phyloP scores from a whole-genome alignment of 2,113 vertebrate genomes.

The Gallinago paraguaiae region DNA sequence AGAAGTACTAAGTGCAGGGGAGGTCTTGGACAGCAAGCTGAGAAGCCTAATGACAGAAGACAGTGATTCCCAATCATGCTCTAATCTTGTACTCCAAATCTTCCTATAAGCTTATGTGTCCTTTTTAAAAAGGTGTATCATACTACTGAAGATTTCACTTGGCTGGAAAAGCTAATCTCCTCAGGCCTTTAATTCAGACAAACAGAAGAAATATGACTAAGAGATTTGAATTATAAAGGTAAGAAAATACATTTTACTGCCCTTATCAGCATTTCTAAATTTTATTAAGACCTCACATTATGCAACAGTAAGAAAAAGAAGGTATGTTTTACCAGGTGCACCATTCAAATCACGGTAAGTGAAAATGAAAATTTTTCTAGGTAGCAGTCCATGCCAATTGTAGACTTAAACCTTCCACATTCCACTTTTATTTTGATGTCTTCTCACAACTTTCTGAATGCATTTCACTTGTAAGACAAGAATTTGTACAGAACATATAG shows the following conservation, averaged over 20 bases:
- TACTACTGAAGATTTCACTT: neutral
- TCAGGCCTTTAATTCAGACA: neutral
- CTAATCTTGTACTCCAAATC: neutral
- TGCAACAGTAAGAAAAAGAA: neutral
- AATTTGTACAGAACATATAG: neutral
- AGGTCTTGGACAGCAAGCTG: neutral
- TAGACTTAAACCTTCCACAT: neutral
- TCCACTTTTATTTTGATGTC: neutral
- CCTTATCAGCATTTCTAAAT: neutral
- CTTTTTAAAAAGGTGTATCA: neutral
- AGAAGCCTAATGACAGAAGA: neutral
- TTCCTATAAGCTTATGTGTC: neutral
- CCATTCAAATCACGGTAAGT: neutral
- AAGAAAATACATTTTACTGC: neutral
- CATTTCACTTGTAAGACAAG: neutral
- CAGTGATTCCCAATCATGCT: neutral
- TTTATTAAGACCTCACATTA: neutral
- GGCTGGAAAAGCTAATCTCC: neutral
- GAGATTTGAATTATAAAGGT: neutral
- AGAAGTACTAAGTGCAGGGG: neutral
- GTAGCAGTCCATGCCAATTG: accelerated
- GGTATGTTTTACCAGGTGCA: neutral
- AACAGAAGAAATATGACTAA: neutral
- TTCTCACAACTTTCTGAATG: neutral
- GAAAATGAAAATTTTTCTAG: neutral